Conservation (phyloP, 1,140 invertebrate species). For the Aleiodes sp. region DNA sequence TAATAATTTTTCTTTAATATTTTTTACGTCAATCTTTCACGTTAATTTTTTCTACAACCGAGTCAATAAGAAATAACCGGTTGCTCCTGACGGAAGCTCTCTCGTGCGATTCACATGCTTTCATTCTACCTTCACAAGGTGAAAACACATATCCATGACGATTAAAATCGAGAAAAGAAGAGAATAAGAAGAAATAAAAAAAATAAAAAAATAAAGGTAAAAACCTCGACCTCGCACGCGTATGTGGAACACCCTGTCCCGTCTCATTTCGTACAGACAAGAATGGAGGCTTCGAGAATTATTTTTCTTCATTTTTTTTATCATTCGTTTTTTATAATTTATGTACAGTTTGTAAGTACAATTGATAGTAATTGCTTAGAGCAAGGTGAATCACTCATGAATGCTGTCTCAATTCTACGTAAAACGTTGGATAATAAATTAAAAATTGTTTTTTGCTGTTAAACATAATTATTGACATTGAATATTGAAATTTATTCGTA, state of each 20-base stretch:
- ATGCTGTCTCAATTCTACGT: not conserved
- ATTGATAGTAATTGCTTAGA: not conserved
- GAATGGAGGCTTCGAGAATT: not conserved
- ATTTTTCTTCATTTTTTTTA: too few relatives aligned
- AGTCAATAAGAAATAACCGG: not conserved
- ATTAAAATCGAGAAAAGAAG: not conserved
- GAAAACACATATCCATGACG: not conserved
- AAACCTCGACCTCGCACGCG: not conserved
- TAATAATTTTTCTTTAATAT: too few relatives aligned
- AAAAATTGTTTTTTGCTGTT: not conserved
- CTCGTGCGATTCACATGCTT: not conserved
- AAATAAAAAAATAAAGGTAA: not conserved
- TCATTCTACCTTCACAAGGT: not conserved
- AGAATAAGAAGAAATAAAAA: not conserved
- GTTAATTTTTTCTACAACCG: not conserved
- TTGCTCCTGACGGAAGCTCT: not conserved
- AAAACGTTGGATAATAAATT: not conserved
- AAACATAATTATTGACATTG: too few relatives aligned
- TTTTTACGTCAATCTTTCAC: too few relatives aligned
- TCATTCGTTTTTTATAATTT: not conserved
- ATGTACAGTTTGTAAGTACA: not conserved
- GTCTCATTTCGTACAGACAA: not conserved
- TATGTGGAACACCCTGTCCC: slow-evolving; percentile 5
- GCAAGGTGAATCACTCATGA: slow-evolving; percentile 7
- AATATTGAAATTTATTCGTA: too few relatives aligned